Conservation (phyloP, 2,113 vertebrate species). For the Terrapene triunguis region DNA sequence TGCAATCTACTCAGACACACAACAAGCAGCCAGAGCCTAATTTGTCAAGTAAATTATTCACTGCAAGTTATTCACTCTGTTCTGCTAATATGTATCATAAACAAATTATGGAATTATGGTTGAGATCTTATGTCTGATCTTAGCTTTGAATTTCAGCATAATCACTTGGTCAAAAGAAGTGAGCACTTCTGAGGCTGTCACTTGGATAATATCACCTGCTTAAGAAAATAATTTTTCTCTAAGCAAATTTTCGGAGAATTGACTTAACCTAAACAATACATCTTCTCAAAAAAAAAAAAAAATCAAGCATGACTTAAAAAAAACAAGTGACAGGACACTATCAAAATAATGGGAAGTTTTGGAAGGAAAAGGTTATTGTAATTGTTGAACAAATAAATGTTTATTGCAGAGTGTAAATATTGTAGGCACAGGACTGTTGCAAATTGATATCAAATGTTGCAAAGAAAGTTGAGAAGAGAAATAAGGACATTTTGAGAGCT, state of each 20-base stretch:
- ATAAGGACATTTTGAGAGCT: background rate
- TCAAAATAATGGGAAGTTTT: background rate
- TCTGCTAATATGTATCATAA: conserved; percentile 51
- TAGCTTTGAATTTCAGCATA: conserved; percentile 19
- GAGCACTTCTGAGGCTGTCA: background rate
- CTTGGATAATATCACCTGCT: background rate
- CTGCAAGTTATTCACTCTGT: conserved; percentile 36
- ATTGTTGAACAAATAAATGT: background rate
- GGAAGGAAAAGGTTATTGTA: background rate
- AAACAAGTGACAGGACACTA: background rate
- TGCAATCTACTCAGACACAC: conserved; percentile 16
- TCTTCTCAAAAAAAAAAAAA: background rate
- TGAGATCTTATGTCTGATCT: background rate
- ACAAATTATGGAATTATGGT: conserved; percentile 28
- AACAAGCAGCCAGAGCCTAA: conserved; percentile 27
- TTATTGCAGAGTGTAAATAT: background rate
- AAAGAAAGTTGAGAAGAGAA: background rate
- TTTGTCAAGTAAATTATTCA: conserved; percentile 62
- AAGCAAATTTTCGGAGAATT: background rate
- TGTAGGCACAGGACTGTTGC: background rate
- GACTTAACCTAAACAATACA: background rate
- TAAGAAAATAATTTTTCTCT: conserved; percentile 17
- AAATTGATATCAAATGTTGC: background rate
- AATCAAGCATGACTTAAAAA: conserved; percentile 14
- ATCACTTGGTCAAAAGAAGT: background rate